Evolutionary conservation across 2,113 vertebrate genomes (phyloP), one percentile per base, ranked within the genome.

Genomic region (Bambusicola thoracicus): DNA sequence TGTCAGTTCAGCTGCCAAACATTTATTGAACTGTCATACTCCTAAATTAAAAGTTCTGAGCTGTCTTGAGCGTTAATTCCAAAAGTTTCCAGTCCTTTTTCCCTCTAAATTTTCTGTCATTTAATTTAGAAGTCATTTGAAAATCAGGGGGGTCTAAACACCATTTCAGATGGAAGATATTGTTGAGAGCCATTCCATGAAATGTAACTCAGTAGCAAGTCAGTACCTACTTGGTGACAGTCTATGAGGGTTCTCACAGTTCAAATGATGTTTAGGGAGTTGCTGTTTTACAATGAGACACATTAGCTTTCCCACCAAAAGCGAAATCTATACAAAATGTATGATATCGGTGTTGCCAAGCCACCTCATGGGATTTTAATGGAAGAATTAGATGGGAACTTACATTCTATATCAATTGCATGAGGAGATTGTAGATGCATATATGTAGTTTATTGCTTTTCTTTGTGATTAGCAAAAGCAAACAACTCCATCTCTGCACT

Each of bases 401-500:
- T 68, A 29, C 2, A 0, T 46, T 34, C 34, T 75, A 12, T 41
- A 21, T 36, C 81, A 14, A 48, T 13, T 43, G 81, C 61, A 56
- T 5, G 27, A 48, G 70, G 59, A 65, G n/a, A 9, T 18, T 70
- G 41, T 17, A 90, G 93, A 53, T 81, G 40, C 19, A 21, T 29
- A 9, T 43, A 30, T 59, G 19, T n/a, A 59, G 77, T 81, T 68
- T 62, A 91, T 87, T 75, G 86, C 44, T 51, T 51, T 29, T 29
- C 44, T 79, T 73, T 74, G 36, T 79, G 66, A 55, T 89, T 86
- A 84, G 46, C 65, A 56, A 73, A 81, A n/a, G 67, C 36, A 85
- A 92, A 87, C 10, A 32, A 84, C 72, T 78, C 92, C 53, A 63
- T 75, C 59, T 76, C 83, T 87, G 92, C 87, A 89, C 81, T 97